Evolutionary conservation across 2,113 vertebrate species (phyloP), one percentile per base, ranked within the genome.

Genomic region (Pseudopodoces humilis): DNA sequence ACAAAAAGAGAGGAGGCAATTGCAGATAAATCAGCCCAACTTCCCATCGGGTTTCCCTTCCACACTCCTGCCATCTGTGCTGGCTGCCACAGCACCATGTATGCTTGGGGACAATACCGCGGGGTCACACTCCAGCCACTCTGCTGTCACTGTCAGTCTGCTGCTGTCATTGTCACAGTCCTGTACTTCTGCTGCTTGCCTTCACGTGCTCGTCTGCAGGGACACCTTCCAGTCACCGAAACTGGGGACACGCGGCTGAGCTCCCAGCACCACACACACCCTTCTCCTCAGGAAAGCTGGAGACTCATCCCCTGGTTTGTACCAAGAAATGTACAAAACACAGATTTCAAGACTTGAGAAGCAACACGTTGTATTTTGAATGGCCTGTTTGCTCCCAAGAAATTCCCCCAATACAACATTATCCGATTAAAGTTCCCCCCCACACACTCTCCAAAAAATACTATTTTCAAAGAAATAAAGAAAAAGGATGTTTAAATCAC

Each of bases 1-100:
- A 96, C 63, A 88, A 96, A 88, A 86, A 78, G 41, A 68, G 37
- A 84, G 60, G 43, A 87, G 79, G 88, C 58, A 30, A 88, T 15
- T 28, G 65, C 18, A 10, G 81, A 89, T 80, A 92, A 91, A 65
- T 65, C 72, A 89, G 47, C 49, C 70, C 74, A 83, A 60, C 82
- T 87, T 92, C 39, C 43, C 55, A 44, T 33, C 1, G 0, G 27
- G 37, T 33, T 81, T 72, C 18, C 17, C 18, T 59, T 67, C 84
- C 16, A 0, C 4, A 3, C 49, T 68, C 64, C 53, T 31, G 44
- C 59, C 71, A 63, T 90, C 58, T 86, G 62, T 44, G 30, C n/a
- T 30, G 69, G 65, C 67, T 41, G 65, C 30, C 3, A 1, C 11
- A 4, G 3, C 37, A 15, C 20, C 10, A 2, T 28, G 4, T 4